Evolutionary conservation across 53 echinoderm and acorn worm genomes (phyloP), one percentile per base, ranked within the genome.

Genomic region (Luidia sarsii): DNA sequence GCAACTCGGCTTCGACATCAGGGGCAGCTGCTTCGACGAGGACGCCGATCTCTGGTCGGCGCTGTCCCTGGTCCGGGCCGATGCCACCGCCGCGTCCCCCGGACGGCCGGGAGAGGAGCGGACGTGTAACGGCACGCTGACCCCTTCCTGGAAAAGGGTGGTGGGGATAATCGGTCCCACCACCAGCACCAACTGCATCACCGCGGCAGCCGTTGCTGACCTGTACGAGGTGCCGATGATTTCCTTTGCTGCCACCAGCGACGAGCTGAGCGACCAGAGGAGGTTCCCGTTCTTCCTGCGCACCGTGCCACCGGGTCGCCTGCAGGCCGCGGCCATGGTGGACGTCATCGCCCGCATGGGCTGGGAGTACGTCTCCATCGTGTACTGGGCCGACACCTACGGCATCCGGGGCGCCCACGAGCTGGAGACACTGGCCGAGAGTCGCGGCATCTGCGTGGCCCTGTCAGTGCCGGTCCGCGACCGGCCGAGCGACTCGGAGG

Each of bases 201-300:
- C 32, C 16, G 63, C 48, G 30, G 63, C 24, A 49, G 36, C 43
- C 5, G 64, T 64, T 27, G 65, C 64, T 13, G 64, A 63, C 21
- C 41, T 85, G 39, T 48, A 51, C 31, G 46, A 64, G 27, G 16
- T 75, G 16, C 84, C 84, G 1, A 64, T 64, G 37, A 64, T 84
- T 2, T 62, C 84, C 1, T 64, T 18, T 22, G 71, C 21, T 8
- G 84, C 84, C 7, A 84, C 72, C 4, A 84, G 84, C 15, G 71
- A 84, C 15, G 84, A 84, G 37, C 64, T 84, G 24, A 84, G 84
- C 51, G 73, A 71, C 27, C 71, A 84, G 38, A 28, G 31, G 18
- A 49, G 84, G 11, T 84, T 84, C 19, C 63, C 71, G 51, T 84
- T 48, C 52, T 84, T 84, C 37, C 52, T 64, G 10, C 84, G 84